A percentile compares a stretch with the other conserved stretches of the same genome.
phyloP scores from a whole-genome alignment of 2,888 invertebrate genomes.

The Watsonalla binaria region DNA sequence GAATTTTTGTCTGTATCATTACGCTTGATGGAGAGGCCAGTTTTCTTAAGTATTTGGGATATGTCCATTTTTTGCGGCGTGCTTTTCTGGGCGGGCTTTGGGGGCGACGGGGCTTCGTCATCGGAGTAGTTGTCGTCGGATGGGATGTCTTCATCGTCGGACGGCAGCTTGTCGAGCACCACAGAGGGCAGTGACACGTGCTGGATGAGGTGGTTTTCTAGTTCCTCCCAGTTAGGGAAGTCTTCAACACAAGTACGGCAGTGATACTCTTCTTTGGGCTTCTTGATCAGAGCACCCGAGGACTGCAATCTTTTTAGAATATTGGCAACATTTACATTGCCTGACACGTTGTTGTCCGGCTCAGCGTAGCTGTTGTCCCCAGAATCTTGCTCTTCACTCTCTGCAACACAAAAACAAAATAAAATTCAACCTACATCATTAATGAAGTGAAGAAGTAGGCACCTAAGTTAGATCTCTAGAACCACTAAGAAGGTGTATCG shows the following conservation, averaged over 20 bases:
- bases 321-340: conserved; percentile 45
- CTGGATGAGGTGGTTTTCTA: conserved; percentile 74
- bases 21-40: conserved; percentile 56
- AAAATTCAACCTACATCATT: not conserved
- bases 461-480: too few species aligned
- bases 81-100: conserved; percentile 29
- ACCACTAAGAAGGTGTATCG: too few species aligned
- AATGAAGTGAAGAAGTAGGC: too few species aligned
- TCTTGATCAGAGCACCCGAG: conserved; percentile 54
- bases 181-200: conserved; percentile 78
- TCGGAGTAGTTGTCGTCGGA: conserved; percentile 69
- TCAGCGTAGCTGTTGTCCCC: conserved; percentile 29
- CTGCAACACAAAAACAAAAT: conserved; percentile 21
- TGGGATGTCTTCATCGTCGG: conserved; percentile 70
- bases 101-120: conserved; percentile 42
- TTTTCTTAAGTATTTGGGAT: conserved; percentile 59
- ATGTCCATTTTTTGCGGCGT: conserved; percentile 67
- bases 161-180: conserved; percentile 68
- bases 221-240: conserved; percentile 61
- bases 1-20: conserved; percentile 39
- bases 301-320: conserved; percentile 60
- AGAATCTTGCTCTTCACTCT: conserved; percentile 42
- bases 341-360: conserved; percentile 21
- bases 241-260: conserved; percentile 76
- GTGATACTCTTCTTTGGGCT: conserved; percentile 57